phyloP scores from a whole-genome alignment of 2,888 invertebrate genomes.

The Lobophora halterata region DNA sequence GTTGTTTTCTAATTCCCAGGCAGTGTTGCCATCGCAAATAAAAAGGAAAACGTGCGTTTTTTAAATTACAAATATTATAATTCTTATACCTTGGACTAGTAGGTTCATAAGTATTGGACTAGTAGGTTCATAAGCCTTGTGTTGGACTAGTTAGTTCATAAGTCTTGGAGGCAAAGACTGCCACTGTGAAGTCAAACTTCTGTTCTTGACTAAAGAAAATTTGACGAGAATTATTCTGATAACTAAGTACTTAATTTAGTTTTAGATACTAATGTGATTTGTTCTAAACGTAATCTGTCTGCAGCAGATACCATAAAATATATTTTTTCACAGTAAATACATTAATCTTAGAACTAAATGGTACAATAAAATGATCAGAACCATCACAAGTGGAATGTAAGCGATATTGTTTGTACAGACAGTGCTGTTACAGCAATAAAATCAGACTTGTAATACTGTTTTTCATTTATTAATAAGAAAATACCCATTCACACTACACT shows the following conservation, averaged over 20 bases:
- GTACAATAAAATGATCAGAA: slow-evolving; percentile 66
- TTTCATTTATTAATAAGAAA: slow-evolving; percentile 35
- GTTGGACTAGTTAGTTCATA: no score
- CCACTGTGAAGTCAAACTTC: no score
- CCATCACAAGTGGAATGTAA: slow-evolving; percentile 70
- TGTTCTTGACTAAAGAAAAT: no score
- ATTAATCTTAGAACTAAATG: slow-evolving; percentile 41
- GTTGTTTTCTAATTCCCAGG: no score
- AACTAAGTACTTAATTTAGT: slow-evolving; percentile 67
- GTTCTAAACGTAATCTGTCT: slow-evolving; percentile 36
- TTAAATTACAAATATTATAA: no score
- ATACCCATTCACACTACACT: no score
- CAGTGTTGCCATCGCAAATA: no score
- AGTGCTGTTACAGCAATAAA: slow-evolving; percentile 79
- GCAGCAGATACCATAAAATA: slow-evolving; percentile 35
- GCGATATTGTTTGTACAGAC: slow-evolving; percentile 73
- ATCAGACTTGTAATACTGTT: slow-evolving; percentile 61
- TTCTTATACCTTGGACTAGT: no score
- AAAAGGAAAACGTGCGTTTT: no score
- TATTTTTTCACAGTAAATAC: slow-evolving; percentile 44
- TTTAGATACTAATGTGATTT: slow-evolving; percentile 50
- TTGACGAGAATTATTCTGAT: slow-evolving; percentile 30
- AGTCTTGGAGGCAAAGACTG: no score
- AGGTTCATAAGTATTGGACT: no score
- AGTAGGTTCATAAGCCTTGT: no score